phyloP scores from a whole-genome alignment of 2,797 vertebrate genomes.

The Pangasius macronema region DNA sequence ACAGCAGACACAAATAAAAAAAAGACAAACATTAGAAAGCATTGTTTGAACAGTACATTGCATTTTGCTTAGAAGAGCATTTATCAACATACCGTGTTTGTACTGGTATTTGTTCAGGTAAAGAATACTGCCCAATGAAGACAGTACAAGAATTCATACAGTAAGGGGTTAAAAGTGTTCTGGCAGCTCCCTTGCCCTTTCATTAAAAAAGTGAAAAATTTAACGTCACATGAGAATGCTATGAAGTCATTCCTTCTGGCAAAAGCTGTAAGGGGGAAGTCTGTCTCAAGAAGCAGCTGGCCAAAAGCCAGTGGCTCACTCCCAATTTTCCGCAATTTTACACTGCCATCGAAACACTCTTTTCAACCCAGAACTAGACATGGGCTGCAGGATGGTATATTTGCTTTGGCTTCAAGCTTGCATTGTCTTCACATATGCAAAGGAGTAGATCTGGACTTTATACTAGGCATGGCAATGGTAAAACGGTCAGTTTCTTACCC shows the following conservation, averaged over 20 bases:
- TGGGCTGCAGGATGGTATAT: neutral
- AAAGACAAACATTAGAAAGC: constrained; percentile 77
- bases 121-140: neutral
- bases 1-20: constrained; percentile 83
- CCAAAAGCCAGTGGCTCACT: constrained; percentile 36
- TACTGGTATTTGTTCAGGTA: neutral
- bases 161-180: neutral
- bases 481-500: constrained; percentile 77
- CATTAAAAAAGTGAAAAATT: constrained; percentile 35
- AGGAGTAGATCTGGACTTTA: neutral
- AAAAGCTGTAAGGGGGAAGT: constrained; percentile 26
- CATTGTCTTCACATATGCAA: neutral
- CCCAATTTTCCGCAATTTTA: constrained; percentile 54
- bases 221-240: constrained; percentile 45
- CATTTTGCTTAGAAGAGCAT: neutral
- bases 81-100: neutral
- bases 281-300: constrained; percentile 41
- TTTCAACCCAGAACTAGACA: constrained; percentile 25
- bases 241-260: constrained; percentile 53
- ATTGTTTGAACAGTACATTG: neutral
- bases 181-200: constrained; percentile 2
- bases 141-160: neutral
- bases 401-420: neutral
- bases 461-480: neutral
- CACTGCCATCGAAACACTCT: constrained; percentile 31